Evolutionary conservation across 2,113 vertebrate genomes (phyloP), one percentile per base, ranked within the genome.

Genomic region (Tragelaphus buxtoni): DNA sequence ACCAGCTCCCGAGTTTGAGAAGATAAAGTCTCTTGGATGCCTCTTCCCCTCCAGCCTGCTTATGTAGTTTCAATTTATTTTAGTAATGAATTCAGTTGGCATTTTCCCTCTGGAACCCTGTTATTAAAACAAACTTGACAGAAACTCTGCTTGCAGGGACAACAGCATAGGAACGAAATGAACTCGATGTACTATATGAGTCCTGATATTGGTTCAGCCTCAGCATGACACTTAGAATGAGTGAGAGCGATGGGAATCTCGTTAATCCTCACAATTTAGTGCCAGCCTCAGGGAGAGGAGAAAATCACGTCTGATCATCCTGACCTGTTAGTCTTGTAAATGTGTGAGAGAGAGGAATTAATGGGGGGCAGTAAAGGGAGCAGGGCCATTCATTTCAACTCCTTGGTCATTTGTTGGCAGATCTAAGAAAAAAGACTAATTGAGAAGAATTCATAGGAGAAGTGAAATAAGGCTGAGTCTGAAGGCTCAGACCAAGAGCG

Each of bases 121-220:
- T 97, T 95, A 95, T 95, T 95, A 95, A 96, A 98, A 96, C 91
- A 95, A 97, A 96, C 80, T 60, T 80, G 92, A 88, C 55, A 88
- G 97, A 95, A 65, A 88, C 76, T 72, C 87, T 13, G 49, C 91
- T 90, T 82, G 80, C 61, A 97, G 95, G 89, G 88, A 55, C 65
- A 87, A 69, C 28, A 96, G 61, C 5, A 0, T 90, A 84, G 87
- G 90, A 79, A 90, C 56, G 12, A 96, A 98, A 96, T 79, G 97
- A 97, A 92, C 96, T 97, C 42, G 0, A 45, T 55, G 90, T 77
- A 56, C 80, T 81, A 5, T n/a, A 32, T 51, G 81, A 98, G 87
- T 74, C 35, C 39, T 84, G 63, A 17, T 85, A 92, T 79, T 96
- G 95, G 89, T 42, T 94, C 72, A 94, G 96, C 74, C 84, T 72